Conservation (phyloP, 2,797 vertebrate genomes). For the Chloroceryle amazona region DNA sequence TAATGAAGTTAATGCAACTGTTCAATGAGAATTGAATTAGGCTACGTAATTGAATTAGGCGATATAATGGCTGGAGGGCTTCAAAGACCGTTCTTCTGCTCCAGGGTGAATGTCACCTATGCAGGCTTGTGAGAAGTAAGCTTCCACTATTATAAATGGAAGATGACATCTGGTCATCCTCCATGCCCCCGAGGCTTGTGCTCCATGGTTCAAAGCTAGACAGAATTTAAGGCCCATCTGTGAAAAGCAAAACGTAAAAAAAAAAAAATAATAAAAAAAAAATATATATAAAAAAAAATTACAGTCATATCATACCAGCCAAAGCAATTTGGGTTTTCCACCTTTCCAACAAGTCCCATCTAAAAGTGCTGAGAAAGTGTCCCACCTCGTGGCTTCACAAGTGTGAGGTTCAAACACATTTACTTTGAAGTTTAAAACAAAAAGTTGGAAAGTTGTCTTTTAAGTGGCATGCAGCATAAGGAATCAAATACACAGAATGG, state of each 20-base stretch:
- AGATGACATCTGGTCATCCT: conserved; percentile 39
- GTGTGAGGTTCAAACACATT: conserved; percentile 69
- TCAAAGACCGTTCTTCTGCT: conserved; percentile 26
- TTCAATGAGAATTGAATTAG: conserved; percentile 24
- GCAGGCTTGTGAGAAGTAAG: conserved; percentile 55
- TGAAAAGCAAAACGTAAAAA: conserved; percentile 68
- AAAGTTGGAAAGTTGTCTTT: conserved; percentile 61
- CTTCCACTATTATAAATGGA: conserved; percentile 38
- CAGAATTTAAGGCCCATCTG: conserved; percentile 71
- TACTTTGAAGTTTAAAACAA: conserved; percentile 44
- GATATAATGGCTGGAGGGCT: conserved; percentile 36
- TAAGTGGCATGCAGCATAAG: conserved; percentile 74
- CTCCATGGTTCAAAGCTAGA: conserved; percentile 73
- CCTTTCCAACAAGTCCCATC: conserved; percentile 54
- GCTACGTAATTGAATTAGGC: conserved; percentile 21
- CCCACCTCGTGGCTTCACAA: conserved; percentile 71
- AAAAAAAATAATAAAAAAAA: not conserved
- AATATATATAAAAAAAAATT: not conserved
- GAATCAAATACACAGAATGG: conserved; percentile 47
- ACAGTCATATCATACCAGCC: conserved; percentile 40
- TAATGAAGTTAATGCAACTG: conserved; percentile 51
- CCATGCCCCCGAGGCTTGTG: conserved; percentile 65
- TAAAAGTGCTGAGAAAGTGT: conserved; percentile 69
- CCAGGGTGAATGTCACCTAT: conserved; percentile 57
- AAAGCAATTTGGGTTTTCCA: conserved; percentile 61